phyloP scores from a whole-genome alignment of 2,113 vertebrate species.

The Grallaria varia region DNA sequence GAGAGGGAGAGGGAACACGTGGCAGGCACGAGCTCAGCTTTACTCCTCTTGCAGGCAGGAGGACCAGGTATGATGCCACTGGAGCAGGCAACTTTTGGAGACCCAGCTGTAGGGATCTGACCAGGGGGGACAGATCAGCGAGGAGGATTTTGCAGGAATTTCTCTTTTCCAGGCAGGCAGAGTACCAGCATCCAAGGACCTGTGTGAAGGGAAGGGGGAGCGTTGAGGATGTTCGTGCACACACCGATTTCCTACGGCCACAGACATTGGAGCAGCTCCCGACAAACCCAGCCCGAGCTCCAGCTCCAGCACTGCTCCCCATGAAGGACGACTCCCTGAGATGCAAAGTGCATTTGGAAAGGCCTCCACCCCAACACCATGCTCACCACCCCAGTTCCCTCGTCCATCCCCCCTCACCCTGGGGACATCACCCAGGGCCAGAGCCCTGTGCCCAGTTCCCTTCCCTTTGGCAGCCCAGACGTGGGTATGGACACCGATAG shows the following conservation, averaged over 20 bases:
- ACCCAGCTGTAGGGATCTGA: not conserved
- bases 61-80: not conserved
- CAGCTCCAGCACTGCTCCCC: rapidly evolving
- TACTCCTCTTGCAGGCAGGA: not conserved
- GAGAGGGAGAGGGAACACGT: not conserved
- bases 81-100: not conserved
- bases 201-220: not conserved
- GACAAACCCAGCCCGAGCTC: rapidly evolving
- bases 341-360: not conserved
- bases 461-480: rapidly evolving
- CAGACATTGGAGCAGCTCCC: rapidly evolving
- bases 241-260: not conserved
- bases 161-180: not conserved
- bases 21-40: not conserved
- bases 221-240: rapidly evolving
- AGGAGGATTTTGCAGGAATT: not conserved
- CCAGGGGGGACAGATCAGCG: not conserved
- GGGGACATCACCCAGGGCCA: rapidly evolving
- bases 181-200: not conserved
- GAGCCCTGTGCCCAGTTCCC: rapidly evolving
- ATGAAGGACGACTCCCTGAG: not conserved
- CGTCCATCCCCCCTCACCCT: rapidly evolving
- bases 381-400: not conserved
- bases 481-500: rapidly evolving
- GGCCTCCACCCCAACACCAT: too few species aligned